A percentile compares a stretch with the other conserved stretches of the same genome.
Evolutionary conservation across 2,797 vertebrate species (phyloP).

Genomic region (Nasua narica): DNA sequence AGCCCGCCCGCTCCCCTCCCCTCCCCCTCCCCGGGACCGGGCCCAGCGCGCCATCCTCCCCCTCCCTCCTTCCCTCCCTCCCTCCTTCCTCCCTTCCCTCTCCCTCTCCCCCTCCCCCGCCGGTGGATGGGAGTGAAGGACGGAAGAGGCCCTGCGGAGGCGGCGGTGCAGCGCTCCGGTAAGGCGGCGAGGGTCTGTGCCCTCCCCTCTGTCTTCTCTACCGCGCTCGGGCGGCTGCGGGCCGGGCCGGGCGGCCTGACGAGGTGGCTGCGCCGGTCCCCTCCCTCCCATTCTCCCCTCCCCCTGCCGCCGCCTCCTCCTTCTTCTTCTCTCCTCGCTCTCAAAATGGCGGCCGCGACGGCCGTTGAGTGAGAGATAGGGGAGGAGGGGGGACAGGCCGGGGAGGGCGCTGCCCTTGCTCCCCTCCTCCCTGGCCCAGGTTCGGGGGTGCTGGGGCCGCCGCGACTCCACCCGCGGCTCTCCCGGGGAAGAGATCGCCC

Average conservation of each 20-base stretch:
- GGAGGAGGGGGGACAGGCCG: conserved; percentile 70
- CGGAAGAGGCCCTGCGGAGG: conserved; percentile 74
- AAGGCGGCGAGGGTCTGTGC: conserved; percentile 56
- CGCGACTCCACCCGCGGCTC: conserved; percentile 36
- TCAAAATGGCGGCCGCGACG: conserved; percentile 98
- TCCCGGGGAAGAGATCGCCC: conserved; percentile 14
- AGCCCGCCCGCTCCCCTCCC: conserved; percentile 63
- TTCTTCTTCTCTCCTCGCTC: conserved; percentile 90
- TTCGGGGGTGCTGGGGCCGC: not conserved
- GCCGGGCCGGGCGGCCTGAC: conserved; percentile 80
- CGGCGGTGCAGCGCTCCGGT: conserved; percentile 73
- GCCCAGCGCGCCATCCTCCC: conserved; percentile 78
- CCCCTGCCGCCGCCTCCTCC: conserved; percentile 81
- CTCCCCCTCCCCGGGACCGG: conserved; percentile 76
- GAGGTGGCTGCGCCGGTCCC: conserved; percentile 88
- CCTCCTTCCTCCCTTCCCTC: conserved; percentile 63
- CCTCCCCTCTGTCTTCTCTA: not conserved
- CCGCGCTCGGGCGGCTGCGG: conserved; percentile 52
- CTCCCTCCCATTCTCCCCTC: conserved; percentile 83
- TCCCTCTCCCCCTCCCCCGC: conserved; percentile 65
- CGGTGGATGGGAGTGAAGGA: conserved; percentile 80
- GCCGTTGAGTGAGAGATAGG: conserved; percentile 87
- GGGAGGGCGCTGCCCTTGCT: conserved; percentile 52
- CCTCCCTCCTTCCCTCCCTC: conserved; percentile 75
- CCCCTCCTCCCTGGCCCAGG: not conserved